Conservation (phyloP, 2,888 invertebrate species). For the Drosophila leonis region DNA sequence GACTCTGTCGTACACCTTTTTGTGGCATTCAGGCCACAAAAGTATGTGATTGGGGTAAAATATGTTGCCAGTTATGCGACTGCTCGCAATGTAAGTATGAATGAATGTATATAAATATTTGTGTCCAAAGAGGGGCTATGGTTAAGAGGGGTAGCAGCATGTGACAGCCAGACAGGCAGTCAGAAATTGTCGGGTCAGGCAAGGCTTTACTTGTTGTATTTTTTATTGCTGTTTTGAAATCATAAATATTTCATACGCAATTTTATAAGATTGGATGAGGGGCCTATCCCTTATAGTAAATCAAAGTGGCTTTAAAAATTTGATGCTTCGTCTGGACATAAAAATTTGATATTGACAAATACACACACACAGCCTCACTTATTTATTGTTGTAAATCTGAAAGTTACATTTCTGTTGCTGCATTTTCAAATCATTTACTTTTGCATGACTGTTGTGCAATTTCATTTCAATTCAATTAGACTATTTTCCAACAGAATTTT, state of each 20-base stretch:
- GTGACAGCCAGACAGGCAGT: conserved; percentile 20
- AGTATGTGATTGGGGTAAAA: conserved; percentile 55
- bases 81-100: conserved; percentile 20
- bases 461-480: conserved; percentile 12
- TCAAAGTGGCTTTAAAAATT: conserved; percentile 72
- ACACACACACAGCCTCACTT: conserved; percentile 1
- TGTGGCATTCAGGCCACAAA: conserved; percentile 51
- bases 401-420: conserved; percentile 54
- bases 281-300: conserved; percentile 43
- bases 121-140: conserved; percentile 2
- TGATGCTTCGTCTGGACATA: conserved; percentile 53
- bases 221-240: conserved; percentile 34
- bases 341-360: conserved; percentile 51
- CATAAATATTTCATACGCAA: conserved; percentile 73
- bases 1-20: conserved; percentile 22
- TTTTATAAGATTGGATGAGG: conserved; percentile 55
- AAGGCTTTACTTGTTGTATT: not conserved
- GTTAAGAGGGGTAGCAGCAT: not conserved
- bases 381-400: conserved; percentile 34
- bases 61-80: conserved; percentile 56
- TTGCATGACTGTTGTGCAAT: conserved; percentile 42
- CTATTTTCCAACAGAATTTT: not conserved
- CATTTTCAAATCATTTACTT: conserved; percentile 66
- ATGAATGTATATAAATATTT: conserved; percentile 12
- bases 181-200: conserved; percentile 30